These are phyloP conservation scores for Telmatochromis sp. DNA, from an alignment of 2,113 vertebrate species.

Conservation along the genomic window DNA sequence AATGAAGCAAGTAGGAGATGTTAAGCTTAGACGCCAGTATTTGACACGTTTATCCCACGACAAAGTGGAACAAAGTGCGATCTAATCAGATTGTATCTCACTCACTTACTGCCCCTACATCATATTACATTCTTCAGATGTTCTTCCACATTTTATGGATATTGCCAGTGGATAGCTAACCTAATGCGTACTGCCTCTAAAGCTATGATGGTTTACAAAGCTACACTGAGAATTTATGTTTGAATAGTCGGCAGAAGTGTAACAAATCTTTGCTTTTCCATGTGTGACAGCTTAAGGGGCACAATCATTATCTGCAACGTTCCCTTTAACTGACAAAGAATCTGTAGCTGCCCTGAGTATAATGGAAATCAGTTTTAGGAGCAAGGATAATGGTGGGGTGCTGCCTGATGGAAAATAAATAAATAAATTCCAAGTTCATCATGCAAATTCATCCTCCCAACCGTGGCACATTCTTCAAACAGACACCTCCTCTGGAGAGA, in stretches of 20 bases:
- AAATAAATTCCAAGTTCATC: slow-evolving; percentile 76
- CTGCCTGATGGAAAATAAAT: slow-evolving; percentile 59
- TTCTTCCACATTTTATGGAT: slow-evolving; percentile 28
- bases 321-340: slow-evolving; percentile 56
- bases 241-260: slow-evolving; percentile 15
- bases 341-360: slow-evolving; percentile 39
- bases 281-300: slow-evolving; percentile 52
- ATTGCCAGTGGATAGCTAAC: not conserved
- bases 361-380: slow-evolving; percentile 54
- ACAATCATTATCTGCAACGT: slow-evolving; percentile 53
- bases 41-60: slow-evolving; percentile 7
- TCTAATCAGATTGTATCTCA: slow-evolving; percentile 43
- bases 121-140: not conserved
- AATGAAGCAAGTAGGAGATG: slow-evolving; percentile 10
- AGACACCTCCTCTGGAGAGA: slow-evolving; percentile 89
- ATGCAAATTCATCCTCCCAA: slow-evolving; percentile 88
- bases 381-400: slow-evolving; percentile 26
- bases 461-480: slow-evolving; percentile 92
- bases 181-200: slow-evolving; percentile 13
- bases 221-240: slow-evolving; percentile 27
- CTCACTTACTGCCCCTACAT: not conserved
- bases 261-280: slow-evolving; percentile 55
- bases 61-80: slow-evolving; percentile 25
- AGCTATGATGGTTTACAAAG: slow-evolving; percentile 11
- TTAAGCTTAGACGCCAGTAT: slow-evolving; percentile 2